A percentile compares a stretch with the other conserved stretches of the same genome.
Conservation (phyloP, 2,888 invertebrate species). For the Biston betularia region DNA sequence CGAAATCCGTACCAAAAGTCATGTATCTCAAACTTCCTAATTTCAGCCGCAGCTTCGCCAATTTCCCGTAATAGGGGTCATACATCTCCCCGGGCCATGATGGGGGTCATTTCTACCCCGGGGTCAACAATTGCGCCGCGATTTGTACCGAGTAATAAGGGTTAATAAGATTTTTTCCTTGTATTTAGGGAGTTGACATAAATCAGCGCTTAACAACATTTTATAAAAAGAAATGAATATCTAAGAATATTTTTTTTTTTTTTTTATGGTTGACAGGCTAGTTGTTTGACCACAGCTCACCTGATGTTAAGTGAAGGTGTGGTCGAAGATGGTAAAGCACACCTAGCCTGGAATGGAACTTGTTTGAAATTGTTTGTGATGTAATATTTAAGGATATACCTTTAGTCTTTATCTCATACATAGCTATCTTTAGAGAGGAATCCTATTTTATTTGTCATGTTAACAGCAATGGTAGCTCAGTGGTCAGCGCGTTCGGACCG, state of each 20-base stretch:
- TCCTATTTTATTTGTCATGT: too few species aligned
- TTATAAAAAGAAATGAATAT: background rate
- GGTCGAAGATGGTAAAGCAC: too few species aligned
- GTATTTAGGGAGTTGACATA: constrained; percentile 12
- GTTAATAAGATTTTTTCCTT: constrained; percentile 21
- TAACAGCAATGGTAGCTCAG: too few species aligned
- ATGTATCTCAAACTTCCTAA: constrained; percentile 31
- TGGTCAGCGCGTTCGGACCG: too few species aligned
- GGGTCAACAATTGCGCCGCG: constrained; percentile 35
- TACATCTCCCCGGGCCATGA: constrained; percentile 41
- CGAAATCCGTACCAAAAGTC: constrained; percentile 15
- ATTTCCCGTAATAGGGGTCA: constrained; percentile 42
- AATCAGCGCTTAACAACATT: constrained; percentile 1
- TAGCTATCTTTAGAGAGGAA: too few species aligned
- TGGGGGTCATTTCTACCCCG: constrained; percentile 32
- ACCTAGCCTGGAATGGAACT: too few species aligned
- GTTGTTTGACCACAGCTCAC: too few species aligned
- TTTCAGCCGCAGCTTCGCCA: constrained; percentile 37
- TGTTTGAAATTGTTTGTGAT: background rate
- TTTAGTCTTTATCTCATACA: too few species aligned
- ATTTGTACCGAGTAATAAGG: constrained; percentile 26
- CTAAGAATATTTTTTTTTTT: background rate
- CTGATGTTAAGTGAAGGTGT: too few species aligned
- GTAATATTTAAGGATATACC: too few species aligned
- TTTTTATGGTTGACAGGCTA: too few species aligned